Conservation (phyloP, 2,888 invertebrate genomes). For the Eurytoma adleriae region DNA sequence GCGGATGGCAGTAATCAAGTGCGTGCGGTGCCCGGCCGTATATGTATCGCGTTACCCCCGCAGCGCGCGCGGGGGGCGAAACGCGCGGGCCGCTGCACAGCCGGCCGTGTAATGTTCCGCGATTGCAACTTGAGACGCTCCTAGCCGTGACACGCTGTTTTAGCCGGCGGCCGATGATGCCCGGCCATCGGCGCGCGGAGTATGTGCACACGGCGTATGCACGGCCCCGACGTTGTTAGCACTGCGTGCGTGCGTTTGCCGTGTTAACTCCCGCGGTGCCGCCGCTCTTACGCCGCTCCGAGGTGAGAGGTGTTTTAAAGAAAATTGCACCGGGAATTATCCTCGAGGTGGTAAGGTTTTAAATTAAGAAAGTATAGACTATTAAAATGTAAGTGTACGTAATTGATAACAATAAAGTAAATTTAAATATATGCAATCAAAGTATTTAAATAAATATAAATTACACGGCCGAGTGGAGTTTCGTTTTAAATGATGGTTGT, state of each 20-base stretch:
- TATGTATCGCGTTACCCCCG: conserved; percentile 61
- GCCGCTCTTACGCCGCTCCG: too few species aligned
- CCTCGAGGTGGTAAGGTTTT: too few species aligned
- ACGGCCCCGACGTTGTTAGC: background rate
- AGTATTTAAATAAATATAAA: too few species aligned
- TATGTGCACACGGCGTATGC: background rate
- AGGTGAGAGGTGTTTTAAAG: too few species aligned
- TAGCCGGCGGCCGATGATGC: background rate
- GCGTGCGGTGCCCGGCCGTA: conserved; percentile 21
- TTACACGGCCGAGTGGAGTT: too few species aligned
- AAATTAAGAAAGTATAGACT: too few species aligned
- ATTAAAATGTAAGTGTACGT: too few species aligned
- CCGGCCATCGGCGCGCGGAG: background rate
- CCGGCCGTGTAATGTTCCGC: background rate
- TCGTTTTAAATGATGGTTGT: too few species aligned
- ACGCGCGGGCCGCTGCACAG: background rate
- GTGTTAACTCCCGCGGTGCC: background rate
- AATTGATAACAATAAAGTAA: too few species aligned
- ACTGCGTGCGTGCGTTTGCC: background rate
- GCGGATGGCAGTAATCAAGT: conserved; percentile 73
- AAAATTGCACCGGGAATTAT: too few species aligned
- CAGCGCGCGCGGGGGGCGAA: background rate
- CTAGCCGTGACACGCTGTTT: conserved; percentile 28
- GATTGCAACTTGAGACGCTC: conserved; percentile 35
- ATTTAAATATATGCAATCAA: too few species aligned